These are phyloP conservation scores for Heliothis peltigera DNA, from an alignment of 2,888 invertebrate genomes.

Conservation along the genomic window DNA sequence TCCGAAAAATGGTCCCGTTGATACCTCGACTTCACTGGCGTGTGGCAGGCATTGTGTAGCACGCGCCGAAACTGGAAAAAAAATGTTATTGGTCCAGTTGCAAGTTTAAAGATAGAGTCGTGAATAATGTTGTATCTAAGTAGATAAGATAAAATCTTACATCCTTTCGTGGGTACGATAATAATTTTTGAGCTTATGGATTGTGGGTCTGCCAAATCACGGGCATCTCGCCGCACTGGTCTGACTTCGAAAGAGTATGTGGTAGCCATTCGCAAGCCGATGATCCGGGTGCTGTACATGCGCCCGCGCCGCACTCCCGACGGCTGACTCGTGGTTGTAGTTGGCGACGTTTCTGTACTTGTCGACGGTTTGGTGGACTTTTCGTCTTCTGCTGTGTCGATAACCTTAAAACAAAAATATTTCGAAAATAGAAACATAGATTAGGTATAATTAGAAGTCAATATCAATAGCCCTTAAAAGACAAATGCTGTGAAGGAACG, in stretches of 20 bases:
- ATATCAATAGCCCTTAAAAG: neutral
- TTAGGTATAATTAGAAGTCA: neutral
- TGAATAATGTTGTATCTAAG: too few relatives aligned
- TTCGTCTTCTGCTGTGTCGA: conserved; percentile 80
- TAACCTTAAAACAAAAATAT: conserved; percentile 71
- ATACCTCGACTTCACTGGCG: conserved; percentile 95
- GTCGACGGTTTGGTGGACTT: conserved; percentile 61
- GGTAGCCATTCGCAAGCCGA: conserved; percentile 94
- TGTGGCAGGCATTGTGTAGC: conserved; percentile 95
- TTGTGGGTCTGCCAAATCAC: conserved; percentile 87
- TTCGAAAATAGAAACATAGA: neutral
- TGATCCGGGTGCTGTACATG: conserved; percentile 90
- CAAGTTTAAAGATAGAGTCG: too few relatives aligned
- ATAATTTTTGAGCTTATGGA: conserved; percentile 92
- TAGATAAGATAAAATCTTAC: conserved; percentile 82
- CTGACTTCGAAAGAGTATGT: conserved; percentile 95
- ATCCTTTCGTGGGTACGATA: conserved; percentile 95
- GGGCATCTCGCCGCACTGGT: conserved; percentile 88
- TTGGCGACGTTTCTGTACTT: conserved; percentile 57
- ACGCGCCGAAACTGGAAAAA: conserved; percentile 92
- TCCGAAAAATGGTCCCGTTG: conserved; percentile 95
- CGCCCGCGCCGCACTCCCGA: conserved; percentile 72
- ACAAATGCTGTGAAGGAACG: neutral
- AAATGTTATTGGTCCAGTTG: neutral
- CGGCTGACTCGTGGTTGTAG: conserved; percentile 66